A percentile compares a stretch with the other conserved stretches of the same genome.
Conservation (phyloP, 2,113 vertebrate species). For the Gambusia affinis region DNA sequence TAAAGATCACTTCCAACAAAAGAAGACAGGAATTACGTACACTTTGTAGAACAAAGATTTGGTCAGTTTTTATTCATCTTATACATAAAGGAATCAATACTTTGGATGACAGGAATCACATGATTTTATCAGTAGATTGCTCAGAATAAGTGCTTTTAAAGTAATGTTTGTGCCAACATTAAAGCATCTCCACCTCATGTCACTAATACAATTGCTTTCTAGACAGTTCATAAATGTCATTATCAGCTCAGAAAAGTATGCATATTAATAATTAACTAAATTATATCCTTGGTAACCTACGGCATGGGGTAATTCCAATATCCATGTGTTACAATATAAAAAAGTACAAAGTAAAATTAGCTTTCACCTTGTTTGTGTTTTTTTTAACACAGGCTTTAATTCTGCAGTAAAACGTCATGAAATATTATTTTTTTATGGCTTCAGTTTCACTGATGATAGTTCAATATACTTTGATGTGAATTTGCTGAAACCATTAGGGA, state of each 20-base stretch:
- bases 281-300: too few relatives aligned
- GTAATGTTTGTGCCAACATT: too few relatives aligned
- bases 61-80: neutral
- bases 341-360: neutral
- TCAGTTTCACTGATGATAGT: neutral
- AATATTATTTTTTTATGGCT: neutral
- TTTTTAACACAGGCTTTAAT: neutral
- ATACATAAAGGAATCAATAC: neutral
- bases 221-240: neutral
- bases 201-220: neutral
- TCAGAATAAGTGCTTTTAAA: neutral
- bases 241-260: too few relatives aligned
- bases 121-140: neutral
- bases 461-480: neutral
- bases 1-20: too few relatives aligned
- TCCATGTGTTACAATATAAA: too few relatives aligned
- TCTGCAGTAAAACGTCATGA: neutral
- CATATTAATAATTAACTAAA: too few relatives aligned
- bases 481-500: neutral
- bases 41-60: neutral
- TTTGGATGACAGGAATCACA: neutral
- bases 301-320: too few relatives aligned
- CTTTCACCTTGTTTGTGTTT: neutral
- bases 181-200: neutral
- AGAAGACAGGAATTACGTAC: neutral